Evolutionary conservation across 2,797 vertebrate species (phyloP), one percentile per base, ranked within the genome.

Genomic region (Brachyrhaphis roseni): DNA sequence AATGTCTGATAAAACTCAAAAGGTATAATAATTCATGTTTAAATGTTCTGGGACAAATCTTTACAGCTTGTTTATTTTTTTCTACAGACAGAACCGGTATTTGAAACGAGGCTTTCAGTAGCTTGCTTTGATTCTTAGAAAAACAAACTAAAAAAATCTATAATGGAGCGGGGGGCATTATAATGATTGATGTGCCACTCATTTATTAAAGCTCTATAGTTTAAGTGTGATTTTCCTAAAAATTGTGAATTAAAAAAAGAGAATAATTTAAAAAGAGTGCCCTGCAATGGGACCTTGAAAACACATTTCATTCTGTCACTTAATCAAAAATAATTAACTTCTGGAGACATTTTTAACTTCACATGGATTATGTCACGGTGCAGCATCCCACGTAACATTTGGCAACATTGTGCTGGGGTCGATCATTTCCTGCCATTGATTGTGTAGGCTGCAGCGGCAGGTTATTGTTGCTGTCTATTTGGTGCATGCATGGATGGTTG

Each of bases 351-450:
- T 74, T 53, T 74, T 43, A 55, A 75, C 39, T 72, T 2, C 55
- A 76, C 18, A 4, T 77, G 41, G 1, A 78, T 85, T 83, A 82
- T 82, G 23, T 79, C 80, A 90, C 16, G 62, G 15, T 73, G 55
- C 55, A 47, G 11, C 43, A 57, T 76, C 0, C 73, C 8, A 12
- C 10, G 12, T 79, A 70, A 43, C 39, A 62, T 81, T 55, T 64
- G 55, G 20, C 43, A 66, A 62, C 49, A 31, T 73, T 26, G 23
- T 70, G 36, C 43, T 55, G n/a, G 71, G 45, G 72, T 80, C 66
- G 3, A 72, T 72, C 45, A 80, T 78, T 76, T 49, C 72, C 74
- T 77, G 49, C 28, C 10, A 36, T 82, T 62, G 74, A 72, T 86
- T 39, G 55, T 79, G 84, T 64, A 70, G 72, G 34, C 64, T 45